These are phyloP conservation scores for Smutsia gigantea DNA, from an alignment of 2,797 vertebrate genomes.

Conservation along the genomic window DNA sequence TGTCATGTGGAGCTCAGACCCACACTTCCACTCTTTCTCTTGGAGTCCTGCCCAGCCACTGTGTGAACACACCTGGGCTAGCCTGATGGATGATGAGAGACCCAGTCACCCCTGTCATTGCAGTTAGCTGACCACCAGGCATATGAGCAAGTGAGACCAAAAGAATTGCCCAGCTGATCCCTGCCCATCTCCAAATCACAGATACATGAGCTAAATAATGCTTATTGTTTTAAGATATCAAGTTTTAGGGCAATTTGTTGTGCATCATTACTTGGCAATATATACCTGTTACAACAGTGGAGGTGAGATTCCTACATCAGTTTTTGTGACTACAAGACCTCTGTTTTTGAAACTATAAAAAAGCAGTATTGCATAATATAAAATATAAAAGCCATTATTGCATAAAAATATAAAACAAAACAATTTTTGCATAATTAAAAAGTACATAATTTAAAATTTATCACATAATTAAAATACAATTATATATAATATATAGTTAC, in stretches of 20 bases:
- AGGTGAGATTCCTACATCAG: not conserved
- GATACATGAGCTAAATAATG: not conserved
- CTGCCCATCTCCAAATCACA: not conserved
- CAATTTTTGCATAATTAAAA: too few species aligned
- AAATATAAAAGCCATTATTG: not conserved
- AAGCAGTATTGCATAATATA: not conserved
- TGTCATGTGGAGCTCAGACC: not conserved
- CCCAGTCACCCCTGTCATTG: not conserved
- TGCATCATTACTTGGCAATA: not conserved
- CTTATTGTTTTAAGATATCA: not conserved
- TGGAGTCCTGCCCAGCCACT: not conserved
- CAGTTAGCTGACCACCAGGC: not conserved
- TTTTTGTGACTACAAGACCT: not conserved
- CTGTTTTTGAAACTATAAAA: not conserved
- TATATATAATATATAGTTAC: not conserved
- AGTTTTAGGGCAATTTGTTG: not conserved
- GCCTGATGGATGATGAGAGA: not conserved
- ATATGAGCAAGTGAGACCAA: not conserved
- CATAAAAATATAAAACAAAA: too few species aligned
- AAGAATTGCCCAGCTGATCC: not conserved
- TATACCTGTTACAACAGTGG: not conserved
- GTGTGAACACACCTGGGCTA: not conserved
- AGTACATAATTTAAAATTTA: too few species aligned
- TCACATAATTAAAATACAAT: too few species aligned
- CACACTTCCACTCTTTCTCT: not conserved